A percentile compares a stretch with the other conserved stretches of the same genome.
These are phyloP conservation scores for Tupaia tana DNA, from an alignment of 2,113 vertebrate species.

Conservation along the genomic window DNA sequence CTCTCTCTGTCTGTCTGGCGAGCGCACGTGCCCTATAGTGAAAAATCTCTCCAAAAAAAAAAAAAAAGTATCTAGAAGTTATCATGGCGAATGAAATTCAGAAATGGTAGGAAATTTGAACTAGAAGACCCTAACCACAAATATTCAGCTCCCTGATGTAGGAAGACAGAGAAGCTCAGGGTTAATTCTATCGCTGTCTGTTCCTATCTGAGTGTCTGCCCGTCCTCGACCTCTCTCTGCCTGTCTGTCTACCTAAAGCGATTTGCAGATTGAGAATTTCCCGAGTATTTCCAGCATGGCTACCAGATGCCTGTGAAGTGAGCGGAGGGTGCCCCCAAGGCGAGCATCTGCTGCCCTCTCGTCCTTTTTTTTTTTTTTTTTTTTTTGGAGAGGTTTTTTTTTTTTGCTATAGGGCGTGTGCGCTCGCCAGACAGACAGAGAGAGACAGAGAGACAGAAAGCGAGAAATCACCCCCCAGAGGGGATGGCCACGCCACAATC, in stretches of 20 bases:
- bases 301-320: not conserved
- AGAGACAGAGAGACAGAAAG: too few species aligned
- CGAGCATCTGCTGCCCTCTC: accelerated
- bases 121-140: not conserved
- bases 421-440: too few species aligned
- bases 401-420: too few species aligned
- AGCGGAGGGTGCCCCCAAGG: accelerated
- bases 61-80: not conserved
- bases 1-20: too few species aligned
- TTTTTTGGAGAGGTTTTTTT: too few species aligned
- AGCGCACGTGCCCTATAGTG: too few species aligned
- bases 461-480: too few species aligned
- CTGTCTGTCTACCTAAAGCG: too few species aligned
- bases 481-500: too few species aligned
- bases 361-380: too few species aligned
- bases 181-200: not conserved
- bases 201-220: not conserved
- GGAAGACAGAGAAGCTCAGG: not conserved
- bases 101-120: not conserved
- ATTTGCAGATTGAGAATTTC: not conserved
- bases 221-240: not conserved
- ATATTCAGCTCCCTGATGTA: not conserved
- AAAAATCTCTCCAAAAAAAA: too few species aligned
- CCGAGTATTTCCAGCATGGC: not conserved
- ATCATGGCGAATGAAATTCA: not conserved